A percentile compares a stretch with the other conserved stretches of the same genome.
phyloP scores from a whole-genome alignment of 1,140 invertebrate genomes.

The Meloidogyne exigua region DNA sequence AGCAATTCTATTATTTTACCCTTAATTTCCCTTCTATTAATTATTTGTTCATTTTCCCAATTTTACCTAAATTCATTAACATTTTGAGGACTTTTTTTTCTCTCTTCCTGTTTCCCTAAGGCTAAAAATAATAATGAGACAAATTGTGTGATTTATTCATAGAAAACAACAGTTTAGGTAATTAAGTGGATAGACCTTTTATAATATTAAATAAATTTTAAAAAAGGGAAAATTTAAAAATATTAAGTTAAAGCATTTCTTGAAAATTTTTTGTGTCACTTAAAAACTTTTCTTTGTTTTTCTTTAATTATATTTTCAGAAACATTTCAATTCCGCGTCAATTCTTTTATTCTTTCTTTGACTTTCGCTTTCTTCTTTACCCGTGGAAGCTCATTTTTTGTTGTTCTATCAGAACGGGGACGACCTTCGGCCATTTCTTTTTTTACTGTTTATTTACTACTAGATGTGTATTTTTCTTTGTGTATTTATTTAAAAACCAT shows the following conservation, averaged over 20 bases:
- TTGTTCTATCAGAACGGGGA: neutral
- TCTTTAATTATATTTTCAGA: neutral
- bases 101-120: neutral
- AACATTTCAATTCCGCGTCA: neutral
- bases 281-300: too few species aligned
- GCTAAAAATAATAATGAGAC: neutral
- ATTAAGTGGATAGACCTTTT: neutral
- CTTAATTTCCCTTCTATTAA: neutral
- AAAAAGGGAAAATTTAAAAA: too few species aligned
- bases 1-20: neutral
- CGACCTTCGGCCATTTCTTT: conserved; percentile 3
- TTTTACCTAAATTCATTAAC: neutral
- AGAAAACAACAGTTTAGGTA: neutral
- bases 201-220: too few species aligned
- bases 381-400: neutral
- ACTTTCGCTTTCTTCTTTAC: too few species aligned
- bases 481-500: neutral
- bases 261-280: too few species aligned
- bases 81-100: neutral
- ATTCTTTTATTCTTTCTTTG: neutral
- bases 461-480: neutral
- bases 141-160: neutral
- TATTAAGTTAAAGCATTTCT: too few species aligned
- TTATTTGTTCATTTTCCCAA: neutral
- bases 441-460: neutral